Evolutionary conservation across 2,888 invertebrate species (phyloP).

Genomic region (Ellobium chinense): DNA sequence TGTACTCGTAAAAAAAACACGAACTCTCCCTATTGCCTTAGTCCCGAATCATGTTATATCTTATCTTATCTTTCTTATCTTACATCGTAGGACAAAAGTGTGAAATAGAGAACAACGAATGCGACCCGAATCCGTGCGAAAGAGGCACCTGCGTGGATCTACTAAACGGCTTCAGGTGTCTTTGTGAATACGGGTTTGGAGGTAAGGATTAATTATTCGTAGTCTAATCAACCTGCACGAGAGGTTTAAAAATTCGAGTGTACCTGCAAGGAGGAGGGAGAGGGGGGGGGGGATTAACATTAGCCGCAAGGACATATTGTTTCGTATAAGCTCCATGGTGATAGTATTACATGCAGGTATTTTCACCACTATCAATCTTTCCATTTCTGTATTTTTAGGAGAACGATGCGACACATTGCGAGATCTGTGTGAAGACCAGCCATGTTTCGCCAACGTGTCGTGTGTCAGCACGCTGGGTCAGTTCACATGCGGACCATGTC

Average conservation of each 20-base stretch:
- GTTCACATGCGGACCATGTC: constrained; percentile 56
- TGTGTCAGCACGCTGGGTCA: constrained; percentile 44
- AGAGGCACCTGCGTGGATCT: constrained; percentile 49
- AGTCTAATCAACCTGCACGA: too few relatives aligned
- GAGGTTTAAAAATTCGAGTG: too few relatives aligned
- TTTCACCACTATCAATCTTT: too few relatives aligned
- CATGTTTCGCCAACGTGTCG: constrained; percentile 55
- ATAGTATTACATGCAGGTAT: too few relatives aligned
- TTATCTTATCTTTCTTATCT: neutral
- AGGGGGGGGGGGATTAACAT: too few relatives aligned
- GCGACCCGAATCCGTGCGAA: constrained; percentile 46
- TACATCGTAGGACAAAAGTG: constrained; percentile 46
- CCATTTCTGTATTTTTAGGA: constrained; percentile 45
- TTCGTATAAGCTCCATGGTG: too few relatives aligned
- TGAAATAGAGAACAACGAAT: constrained; percentile 47
- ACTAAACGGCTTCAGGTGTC: constrained; percentile 43
- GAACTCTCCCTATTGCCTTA: too few relatives aligned
- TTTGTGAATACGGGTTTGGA: constrained; percentile 47
- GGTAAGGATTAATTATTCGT: too few relatives aligned
- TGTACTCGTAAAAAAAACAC: too few relatives aligned
- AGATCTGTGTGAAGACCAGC: constrained; percentile 53
- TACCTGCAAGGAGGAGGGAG: too few relatives aligned
- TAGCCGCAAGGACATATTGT: too few relatives aligned
- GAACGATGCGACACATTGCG: constrained; percentile 46
- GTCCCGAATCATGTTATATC: too few relatives aligned